Percentiles rank a stretch among this genome's conserved stretches.
phyloP scores from a whole-genome alignment of 2,888 invertebrate species.

The Zonitis immaculata region DNA sequence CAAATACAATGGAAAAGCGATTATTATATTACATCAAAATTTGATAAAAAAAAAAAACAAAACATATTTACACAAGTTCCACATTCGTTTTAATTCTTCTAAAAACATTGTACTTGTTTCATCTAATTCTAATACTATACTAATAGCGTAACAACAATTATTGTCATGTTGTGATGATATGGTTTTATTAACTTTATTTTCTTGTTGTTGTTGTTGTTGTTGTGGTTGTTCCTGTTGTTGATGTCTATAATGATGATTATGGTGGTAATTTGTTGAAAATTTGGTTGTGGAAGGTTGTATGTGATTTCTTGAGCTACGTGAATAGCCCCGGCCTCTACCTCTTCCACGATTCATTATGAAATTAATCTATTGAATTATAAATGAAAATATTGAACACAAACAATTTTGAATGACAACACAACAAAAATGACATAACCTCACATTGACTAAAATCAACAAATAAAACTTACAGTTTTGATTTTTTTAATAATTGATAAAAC shows the following conservation, averaged over 20 bases:
- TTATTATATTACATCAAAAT: background rate
- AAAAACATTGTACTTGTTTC: constrained; percentile 47
- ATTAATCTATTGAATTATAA: background rate
- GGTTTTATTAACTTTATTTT: constrained; percentile 15
- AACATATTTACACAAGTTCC: constrained; percentile 38
- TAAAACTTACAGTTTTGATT: too few relatives aligned
- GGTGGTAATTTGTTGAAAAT: constrained; percentile 1
- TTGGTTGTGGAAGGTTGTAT: constrained; percentile 8
- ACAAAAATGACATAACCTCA: constrained; percentile 13
- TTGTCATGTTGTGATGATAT: constrained; percentile 38
- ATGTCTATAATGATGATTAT: background rate
- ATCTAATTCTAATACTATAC: constrained; percentile 49
- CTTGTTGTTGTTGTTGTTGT: background rate
- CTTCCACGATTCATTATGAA: constrained; percentile 20
- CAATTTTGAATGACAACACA: constrained; percentile 5
- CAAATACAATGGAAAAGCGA: constrained; percentile 25
- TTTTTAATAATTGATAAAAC: too few relatives aligned
- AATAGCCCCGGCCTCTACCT: constrained; percentile 27
- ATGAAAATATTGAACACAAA: background rate
- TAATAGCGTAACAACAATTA: constrained; percentile 42
- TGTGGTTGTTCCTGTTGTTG: background rate
- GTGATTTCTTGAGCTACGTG: constrained; percentile 13
- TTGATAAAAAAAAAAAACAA: background rate
- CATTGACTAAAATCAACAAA: background rate
- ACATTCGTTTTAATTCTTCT: constrained; percentile 45